Evolutionary conservation across 2,113 vertebrate species (phyloP), one percentile per base, ranked within the genome.

Genomic region (Pseudolaguvia tuberculata): DNA sequence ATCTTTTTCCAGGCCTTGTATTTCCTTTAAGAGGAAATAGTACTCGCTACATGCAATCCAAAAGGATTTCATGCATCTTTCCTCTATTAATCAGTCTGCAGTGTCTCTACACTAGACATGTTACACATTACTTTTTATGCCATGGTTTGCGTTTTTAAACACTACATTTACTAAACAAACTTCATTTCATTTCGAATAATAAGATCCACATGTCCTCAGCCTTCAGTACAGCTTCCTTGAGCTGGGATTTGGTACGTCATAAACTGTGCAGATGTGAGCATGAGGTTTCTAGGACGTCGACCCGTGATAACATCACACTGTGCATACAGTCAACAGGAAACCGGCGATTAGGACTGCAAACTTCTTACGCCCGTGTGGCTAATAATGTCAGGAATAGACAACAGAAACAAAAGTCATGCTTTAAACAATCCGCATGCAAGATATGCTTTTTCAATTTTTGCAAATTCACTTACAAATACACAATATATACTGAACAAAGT

Each of bases 401-500:
- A 52, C 31, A 63, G 53, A 58, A 58, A 58, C 9, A 35, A 75
- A 58, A 25, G 39, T 68, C 53, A 35, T 68, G 52, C 14, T 25
- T 69, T 57, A 58, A 68, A 67, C 62, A 31, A 61, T 75, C 73
- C 72, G 58, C 29, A n/a, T 6, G 52, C 63, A 47, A 55, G 57
- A 13, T 57, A 23, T 75, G 73, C 11, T 58, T 68, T 35, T 6
- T n/a, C n/a, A n/a, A n/a, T n/a, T n/a, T 35, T 3, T 35, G 3
- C 31, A 35, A 4, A 35, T 35, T 35, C 31, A 35, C 31, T 35
- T 35, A 35, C 6, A 6, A 3, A 35, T 35, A 35, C 31, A 35
- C 31, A 6, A n/a, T 35, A 6, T 35, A 35, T 35, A 35, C 31
- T 35, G 31, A 35, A 35, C 39, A 42, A 42, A 42, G 5, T 42